phyloP scores from a whole-genome alignment of 1,140 invertebrate species.

The Pseudomyrmex pallidus region DNA sequence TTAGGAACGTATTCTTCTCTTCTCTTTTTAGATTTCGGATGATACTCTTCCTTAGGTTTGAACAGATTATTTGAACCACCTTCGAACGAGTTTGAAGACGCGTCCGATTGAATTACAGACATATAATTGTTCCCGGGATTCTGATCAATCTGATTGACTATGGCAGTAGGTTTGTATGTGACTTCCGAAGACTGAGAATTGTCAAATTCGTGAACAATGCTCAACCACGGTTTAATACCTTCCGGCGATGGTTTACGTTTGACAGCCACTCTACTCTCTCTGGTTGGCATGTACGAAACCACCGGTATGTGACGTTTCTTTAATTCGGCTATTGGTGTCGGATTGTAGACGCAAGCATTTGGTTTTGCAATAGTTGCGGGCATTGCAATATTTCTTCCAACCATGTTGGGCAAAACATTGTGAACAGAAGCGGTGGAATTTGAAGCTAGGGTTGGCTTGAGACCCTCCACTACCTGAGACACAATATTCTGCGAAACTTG shows the following conservation, averaged over 20 bases:
- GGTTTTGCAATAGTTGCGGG: constrained; percentile 68
- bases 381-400: constrained; percentile 69
- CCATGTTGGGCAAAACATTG: background rate
- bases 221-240: constrained; percentile 77
- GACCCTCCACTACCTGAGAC: constrained; percentile 82
- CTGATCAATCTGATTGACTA: constrained; percentile 64
- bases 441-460: constrained; percentile 79
- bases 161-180: constrained; percentile 81
- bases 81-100: constrained; percentile 77
- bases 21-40: constrained; percentile 80
- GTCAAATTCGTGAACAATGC: constrained; percentile 71
- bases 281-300: constrained; percentile 81
- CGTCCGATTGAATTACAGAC: constrained; percentile 76
- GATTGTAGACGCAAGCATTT: constrained; percentile 85
- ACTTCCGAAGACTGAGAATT: constrained; percentile 71
- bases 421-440: constrained; percentile 62
- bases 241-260: constrained; percentile 81
- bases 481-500: constrained; percentile 83
- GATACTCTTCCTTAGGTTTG: constrained; percentile 79
- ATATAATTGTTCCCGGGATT: constrained; percentile 76
- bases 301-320: constrained; percentile 86
- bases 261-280: constrained; percentile 81
- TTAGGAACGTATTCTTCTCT: constrained; percentile 83
- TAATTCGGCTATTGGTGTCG: constrained; percentile 87
- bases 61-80: constrained; percentile 74